Evolutionary conservation across 2,797 vertebrate genomes (phyloP), one percentile per base, ranked within the genome.

Genomic region (Carapus acus): DNA sequence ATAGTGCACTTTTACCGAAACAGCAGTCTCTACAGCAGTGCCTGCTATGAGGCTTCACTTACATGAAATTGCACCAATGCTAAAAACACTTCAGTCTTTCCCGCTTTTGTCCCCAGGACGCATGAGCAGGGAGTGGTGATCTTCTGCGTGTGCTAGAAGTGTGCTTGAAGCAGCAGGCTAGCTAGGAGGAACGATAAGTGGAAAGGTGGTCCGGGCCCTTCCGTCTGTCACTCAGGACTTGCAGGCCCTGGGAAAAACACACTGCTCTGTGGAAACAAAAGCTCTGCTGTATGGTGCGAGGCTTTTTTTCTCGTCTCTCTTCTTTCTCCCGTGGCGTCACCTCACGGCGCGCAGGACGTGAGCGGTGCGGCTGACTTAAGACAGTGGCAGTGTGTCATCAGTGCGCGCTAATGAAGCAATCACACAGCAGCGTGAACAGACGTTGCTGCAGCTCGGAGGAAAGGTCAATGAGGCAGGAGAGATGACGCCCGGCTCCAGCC

Each of bases 391-490:
- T 53, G 29, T 6, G n/a, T 43, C 23, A 43, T 63, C 48, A 62
- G 65, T 64, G 46, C 53, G 41, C 18, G 27, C 56, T 74, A 75
- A 77, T 76, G 69, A 74, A 66, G 69, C 62, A 51, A 23, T 49
- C 12, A 49, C 67, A 17, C 46, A 24, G 61, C 39, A 2, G 54
- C 44, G 6, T 7, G 24, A 59, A 50, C 50, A 40, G 55, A 46
- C 38, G 37, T 51, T 31, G 7, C 56, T 1, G 31, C 31, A 11
- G 60, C 53, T 60, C 48, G 41, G 7, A 33, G 51, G 40, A 75
- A 65, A 80, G 79, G 80, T 79, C 80, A 80, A 37, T 13, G 54
- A 75, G 56, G 58, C 61, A n/a, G 48, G 61, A 53, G 52, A 71
- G 72, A 65, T 56, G 70, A 72, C 67, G 46, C 75, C 58, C 45